Conservation (phyloP, 2,888 invertebrate genomes). For the Nemotelus nigrinus region DNA sequence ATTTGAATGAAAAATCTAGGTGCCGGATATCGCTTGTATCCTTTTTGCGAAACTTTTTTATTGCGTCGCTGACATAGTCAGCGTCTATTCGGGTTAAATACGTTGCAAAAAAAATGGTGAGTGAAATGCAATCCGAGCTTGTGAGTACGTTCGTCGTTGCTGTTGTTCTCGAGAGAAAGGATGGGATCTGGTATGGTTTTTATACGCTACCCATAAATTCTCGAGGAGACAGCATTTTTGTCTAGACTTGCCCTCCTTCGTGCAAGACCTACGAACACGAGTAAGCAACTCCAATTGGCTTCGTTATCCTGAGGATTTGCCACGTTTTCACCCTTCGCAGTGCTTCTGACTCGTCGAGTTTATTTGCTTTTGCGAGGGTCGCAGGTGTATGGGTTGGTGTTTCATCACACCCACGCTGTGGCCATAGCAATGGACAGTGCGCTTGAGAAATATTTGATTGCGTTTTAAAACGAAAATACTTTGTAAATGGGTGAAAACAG, state of each 20-base stretch:
- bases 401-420: background rate
- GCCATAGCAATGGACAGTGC: too few species aligned
- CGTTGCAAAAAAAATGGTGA: slow-evolving; percentile 1
- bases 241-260: slow-evolving; percentile 39
- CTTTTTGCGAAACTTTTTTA: slow-evolving; percentile 25
- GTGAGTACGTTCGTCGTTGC: background rate
- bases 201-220: slow-evolving; percentile 33
- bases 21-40: slow-evolving; percentile 39
- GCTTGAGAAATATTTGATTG: too few species aligned
- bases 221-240: slow-evolving; percentile 37
- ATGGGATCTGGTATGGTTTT: background rate
- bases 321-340: slow-evolving; percentile 8
- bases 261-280: slow-evolving; percentile 1
- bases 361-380: background rate
- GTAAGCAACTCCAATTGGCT: slow-evolving; percentile 43
- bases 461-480: too few species aligned
- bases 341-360: background rate
- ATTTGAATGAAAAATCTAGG: slow-evolving; percentile 30
- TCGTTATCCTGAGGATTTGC: slow-evolving; percentile 41
- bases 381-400: background rate
- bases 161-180: background rate
- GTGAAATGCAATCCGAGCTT: background rate
- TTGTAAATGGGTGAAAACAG: background rate
- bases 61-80: background rate
- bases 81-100: background rate